These are phyloP conservation scores for Antheraea pernyi DNA, from an alignment of 1,140 invertebrate species.

Conservation along the genomic window DNA sequence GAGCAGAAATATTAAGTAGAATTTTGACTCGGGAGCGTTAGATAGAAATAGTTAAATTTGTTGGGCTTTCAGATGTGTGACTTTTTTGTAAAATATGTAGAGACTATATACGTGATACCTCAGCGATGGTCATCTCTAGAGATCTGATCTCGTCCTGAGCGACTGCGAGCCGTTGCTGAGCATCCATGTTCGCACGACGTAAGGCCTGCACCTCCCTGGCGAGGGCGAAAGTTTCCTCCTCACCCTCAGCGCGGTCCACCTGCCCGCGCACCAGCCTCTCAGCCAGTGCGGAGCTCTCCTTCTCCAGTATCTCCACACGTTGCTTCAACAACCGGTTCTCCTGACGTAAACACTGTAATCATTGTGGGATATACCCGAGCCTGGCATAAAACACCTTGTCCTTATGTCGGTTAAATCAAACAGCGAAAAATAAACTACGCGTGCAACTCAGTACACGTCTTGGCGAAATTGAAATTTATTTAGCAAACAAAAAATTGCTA, in stretches of 20 bases:
- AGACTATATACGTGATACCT: constrained; percentile 32
- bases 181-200: constrained; percentile 78
- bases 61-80: no score
- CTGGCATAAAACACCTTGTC: no score
- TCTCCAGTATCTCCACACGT: constrained; percentile 96
- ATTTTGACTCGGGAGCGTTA: no score
- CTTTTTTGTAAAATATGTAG: no score
- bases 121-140: constrained; percentile 67
- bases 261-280: constrained; percentile 97
- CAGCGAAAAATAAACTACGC: no score
- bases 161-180: constrained; percentile 90
- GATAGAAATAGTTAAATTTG: no score
- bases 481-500: no score
- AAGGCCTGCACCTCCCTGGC: constrained; percentile 73
- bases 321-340: constrained; percentile 97
- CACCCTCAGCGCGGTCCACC: constrained; percentile 95
- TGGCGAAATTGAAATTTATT: no score
- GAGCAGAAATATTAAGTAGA: no score
- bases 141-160: constrained; percentile 91
- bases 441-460: no score
- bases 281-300: constrained; percentile 92
- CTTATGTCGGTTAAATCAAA: no score
- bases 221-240: constrained; percentile 87
- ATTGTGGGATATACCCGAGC: no score
- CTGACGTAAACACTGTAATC: constrained; percentile 90